Evolutionary conservation across 1,140 invertebrate genomes (phyloP), one percentile per base, ranked within the genome.

Genomic region (Amphibalanus amphitrite): DNA sequence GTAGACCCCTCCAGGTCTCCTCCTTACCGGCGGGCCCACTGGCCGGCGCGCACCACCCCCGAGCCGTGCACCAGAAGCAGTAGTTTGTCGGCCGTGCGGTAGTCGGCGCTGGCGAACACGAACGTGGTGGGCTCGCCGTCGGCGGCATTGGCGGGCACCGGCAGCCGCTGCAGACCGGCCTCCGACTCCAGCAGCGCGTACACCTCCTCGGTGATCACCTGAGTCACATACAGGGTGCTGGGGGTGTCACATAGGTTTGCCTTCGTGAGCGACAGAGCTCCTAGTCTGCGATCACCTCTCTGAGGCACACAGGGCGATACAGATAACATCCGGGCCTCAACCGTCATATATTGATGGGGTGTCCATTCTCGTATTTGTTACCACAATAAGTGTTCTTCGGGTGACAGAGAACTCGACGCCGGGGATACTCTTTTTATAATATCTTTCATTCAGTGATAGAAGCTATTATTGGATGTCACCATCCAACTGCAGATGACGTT

Each of bases 31-130:
- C 90, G 83, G 38, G 89, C 86, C 90, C 90, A 92, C 76, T 92
- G 90, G 0, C 90, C 90, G 72, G 89, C 90, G 73, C 88, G 81
- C 0, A 91, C 90, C 30, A 86, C 87, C 26, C 90, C 90, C 73
- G 85, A 87, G 0, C 90, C 89, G 82, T 91, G 89, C 71, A 92
- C 88, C 10, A 92, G 79, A 20, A 91, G 79, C 69, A 91, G 75
- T n/a, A 91, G 76, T 73, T 80, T 82, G 71, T 90, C 85, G 28
- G 75, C 40, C 74, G 85, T 85, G 10, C 78, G 77, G 38, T 86
- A 79, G 75, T 87, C 82, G 29, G 84, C 81, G 40, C 85, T 84
- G 1, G 81, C 82, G 79, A 86, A 90, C 70, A 89, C 81, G 76
- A 88, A 88, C 28, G 85, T 84, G 1, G 81, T 81, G 29, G 82